Base-by-base conservation (phyloP, 2,113 vertebrate species). In the Bos javanicus region DNA sequence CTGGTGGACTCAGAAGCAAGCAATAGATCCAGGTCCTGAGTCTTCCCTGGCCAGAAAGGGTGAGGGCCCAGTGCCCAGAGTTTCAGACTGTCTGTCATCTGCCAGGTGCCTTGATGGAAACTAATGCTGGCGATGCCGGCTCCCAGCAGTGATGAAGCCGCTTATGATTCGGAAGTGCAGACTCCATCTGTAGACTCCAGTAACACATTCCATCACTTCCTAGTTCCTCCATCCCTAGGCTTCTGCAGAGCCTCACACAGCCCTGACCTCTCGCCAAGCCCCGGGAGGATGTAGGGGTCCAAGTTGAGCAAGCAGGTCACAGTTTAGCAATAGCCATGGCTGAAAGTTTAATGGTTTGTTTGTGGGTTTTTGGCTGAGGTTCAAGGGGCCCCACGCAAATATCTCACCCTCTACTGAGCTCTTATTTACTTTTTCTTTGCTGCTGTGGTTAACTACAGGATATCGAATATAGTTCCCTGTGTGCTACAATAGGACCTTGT, bases 141-240 rank as follows among this genome's bases (percentile, higher is more conserved):
- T 12, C 3, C n/a, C 5, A 0, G 5, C 1, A 2, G 19, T 11
- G 13, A 12, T 0, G 9, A 85, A 91, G 64, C 23, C 52, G 1
- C 46, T 90, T 1, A 0, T 15, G 80, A n/a, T 12, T 56, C 9
- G 3, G 56, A 50, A 25, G 54, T 4, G 17, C 36, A 12, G 14
- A 4, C 28, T 67, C 6, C 7, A 3, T 16, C 11, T 8, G 4
- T 6, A 64, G 43, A 90, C n/a, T 7, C 39, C 26, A 2, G 11
- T 14, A 1, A 12, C 0, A 9, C 2, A 12, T 4, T 10, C 11
- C 4, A 0, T 36, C 2, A 0, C 39, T 67, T 76, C 62, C 14
- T 33, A 2, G 71, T 26, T 48, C 21, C 80, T 59, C 88, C 64
- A 6, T 23, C 11, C 28, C 71, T 5, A 6, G 50, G 39, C 46